phyloP scores from a whole-genome alignment of 2,888 invertebrate species.

The Gandaritis pyraliata region DNA sequence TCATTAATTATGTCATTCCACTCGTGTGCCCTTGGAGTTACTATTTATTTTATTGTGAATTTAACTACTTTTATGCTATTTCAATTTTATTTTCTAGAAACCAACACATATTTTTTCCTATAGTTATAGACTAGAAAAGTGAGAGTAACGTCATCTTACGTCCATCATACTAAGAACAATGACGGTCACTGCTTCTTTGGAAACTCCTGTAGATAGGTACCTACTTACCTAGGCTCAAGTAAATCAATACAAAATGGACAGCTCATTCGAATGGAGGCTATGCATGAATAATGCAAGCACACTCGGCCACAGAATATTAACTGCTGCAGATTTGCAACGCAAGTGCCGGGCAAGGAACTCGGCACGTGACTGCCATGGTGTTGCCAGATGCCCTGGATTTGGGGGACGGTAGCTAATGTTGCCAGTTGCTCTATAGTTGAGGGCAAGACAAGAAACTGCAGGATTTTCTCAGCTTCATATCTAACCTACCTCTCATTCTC shows the following conservation, averaged over 20 bases:
- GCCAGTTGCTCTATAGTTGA: not conserved
- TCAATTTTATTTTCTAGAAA: too few species aligned
- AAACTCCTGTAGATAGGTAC: not conserved
- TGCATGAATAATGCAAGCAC: constrained; percentile 30
- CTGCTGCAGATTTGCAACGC: constrained; percentile 21
- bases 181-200: not conserved
- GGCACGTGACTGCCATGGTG: constrained; percentile 29
- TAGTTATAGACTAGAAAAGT: too few species aligned
- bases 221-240: constrained; percentile 7
- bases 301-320: constrained; percentile 22
- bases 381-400: constrained; percentile 11
- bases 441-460: not conserved
- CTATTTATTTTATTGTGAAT: not conserved
- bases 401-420: not conserved
- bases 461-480: too few species aligned
- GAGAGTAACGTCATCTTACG: not conserved
- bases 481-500: too few species aligned
- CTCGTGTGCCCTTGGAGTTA: constrained; percentile 10
- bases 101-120: too few species aligned
- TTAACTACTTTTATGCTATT: too few species aligned
- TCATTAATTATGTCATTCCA: constrained; percentile 21
- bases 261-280: constrained; percentile 12
- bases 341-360: constrained; percentile 32
- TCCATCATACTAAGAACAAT: not conserved
- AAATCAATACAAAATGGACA: constrained; percentile 23